Evolutionary conservation across 2,888 invertebrate species (phyloP).

Genomic region (Diarsia dahlii): DNA sequence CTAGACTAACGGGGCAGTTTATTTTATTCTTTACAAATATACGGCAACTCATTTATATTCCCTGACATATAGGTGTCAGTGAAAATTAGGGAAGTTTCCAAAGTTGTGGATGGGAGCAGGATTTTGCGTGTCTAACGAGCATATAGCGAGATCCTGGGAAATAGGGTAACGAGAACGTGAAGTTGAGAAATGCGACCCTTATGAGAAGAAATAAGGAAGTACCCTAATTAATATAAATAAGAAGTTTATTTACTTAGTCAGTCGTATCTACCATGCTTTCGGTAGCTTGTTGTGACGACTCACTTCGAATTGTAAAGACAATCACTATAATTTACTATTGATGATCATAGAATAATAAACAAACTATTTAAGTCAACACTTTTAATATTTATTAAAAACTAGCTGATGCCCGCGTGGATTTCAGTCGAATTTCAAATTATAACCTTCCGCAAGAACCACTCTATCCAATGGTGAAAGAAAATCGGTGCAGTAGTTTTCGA

Average conservation of each 20-base stretch:
- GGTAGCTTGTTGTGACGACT: background rate
- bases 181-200: slow-evolving; percentile 9
- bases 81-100: background rate
- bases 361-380: too few relatives aligned
- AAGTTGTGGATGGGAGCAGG: background rate
- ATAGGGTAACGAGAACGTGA: slow-evolving; percentile 4
- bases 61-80: background rate
- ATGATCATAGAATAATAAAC: too few relatives aligned
- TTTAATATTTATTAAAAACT: too few relatives aligned
- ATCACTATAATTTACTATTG: too few relatives aligned
- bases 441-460: too few relatives aligned
- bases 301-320: too few relatives aligned
- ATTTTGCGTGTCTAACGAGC: slow-evolving; percentile 24
- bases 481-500: too few relatives aligned
- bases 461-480: too few relatives aligned
- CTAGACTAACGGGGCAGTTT: too few relatives aligned
- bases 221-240: slow-evolving; percentile 32
- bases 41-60: background rate
- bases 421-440: too few relatives aligned
- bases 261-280: background rate
- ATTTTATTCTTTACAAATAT: background rate
- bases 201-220: background rate
- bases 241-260: background rate
- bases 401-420: too few relatives aligned
- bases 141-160: slow-evolving; percentile 10